A percentile compares a stretch with the other conserved stretches of the same genome.
Evolutionary conservation across 2,888 invertebrate genomes (phyloP).

Genomic region (Nymphalis c-album): DNA sequence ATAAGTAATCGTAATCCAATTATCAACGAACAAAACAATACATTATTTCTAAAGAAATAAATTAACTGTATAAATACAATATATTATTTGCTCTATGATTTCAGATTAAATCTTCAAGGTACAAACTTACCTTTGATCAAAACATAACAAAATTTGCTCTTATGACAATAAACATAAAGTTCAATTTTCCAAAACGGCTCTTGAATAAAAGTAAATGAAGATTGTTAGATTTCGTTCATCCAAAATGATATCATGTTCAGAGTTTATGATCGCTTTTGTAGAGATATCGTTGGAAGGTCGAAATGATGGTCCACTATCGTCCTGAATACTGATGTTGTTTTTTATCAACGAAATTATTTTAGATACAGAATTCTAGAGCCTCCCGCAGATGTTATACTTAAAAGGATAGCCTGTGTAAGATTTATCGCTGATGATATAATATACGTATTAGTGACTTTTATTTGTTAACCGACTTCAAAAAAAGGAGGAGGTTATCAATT

Average conservation of each 20-base stretch:
- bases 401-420: no score
- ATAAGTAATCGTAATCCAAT: no score
- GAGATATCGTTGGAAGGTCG: conserved; percentile 30
- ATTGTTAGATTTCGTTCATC: conserved; percentile 30
- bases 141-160: neutral
- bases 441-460: no score
- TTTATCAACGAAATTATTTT: conserved; percentile 18
- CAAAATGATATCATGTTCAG: conserved; percentile 36
- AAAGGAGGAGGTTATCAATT: no score
- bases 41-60: neutral
- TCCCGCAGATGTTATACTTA: no score
- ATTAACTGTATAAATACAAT: conserved; percentile 1
- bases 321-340: conserved; percentile 35
- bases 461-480: no score
- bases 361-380: neutral
- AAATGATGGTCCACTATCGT: conserved; percentile 26
- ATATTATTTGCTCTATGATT: conserved; percentile 15
- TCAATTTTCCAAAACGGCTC: neutral
- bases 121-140: conserved; percentile 11
- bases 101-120: conserved; percentile 27
- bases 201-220: conserved; percentile 29
- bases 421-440: no score
- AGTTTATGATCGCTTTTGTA: conserved; percentile 35
- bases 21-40: neutral
- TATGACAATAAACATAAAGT: neutral